Conservation (phyloP, 2,888 invertebrate species). For the Andrena hattorfiana region DNA sequence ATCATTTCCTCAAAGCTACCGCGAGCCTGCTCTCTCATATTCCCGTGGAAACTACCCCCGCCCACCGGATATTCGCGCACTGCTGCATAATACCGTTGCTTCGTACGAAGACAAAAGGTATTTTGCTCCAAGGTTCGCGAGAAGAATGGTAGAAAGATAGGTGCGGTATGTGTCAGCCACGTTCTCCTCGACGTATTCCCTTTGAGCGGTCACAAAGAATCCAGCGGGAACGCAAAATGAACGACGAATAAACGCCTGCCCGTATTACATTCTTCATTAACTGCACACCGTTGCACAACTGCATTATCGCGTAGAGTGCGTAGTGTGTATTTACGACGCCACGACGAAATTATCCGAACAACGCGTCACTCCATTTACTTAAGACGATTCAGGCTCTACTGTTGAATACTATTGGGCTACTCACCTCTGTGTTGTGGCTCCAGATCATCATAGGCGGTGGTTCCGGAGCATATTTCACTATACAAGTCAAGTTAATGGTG, state of each 20-base stretch:
- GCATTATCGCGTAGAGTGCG: not conserved
- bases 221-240: constrained; percentile 45
- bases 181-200: constrained; percentile 51
- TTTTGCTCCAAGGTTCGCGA: constrained; percentile 47
- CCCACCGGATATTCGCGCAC: constrained; percentile 17
- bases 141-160: constrained; percentile 62
- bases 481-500: constrained; percentile 95
- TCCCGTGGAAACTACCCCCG: constrained; percentile 28
- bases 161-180: constrained; percentile 4
- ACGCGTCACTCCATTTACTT: no score
- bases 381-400: no score
- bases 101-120: constrained; percentile 59
- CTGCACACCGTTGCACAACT: not conserved
- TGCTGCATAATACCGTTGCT: constrained; percentile 46
- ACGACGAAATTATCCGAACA: no score
- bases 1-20: constrained; percentile 60
- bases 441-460: constrained; percentile 93
- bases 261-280: constrained; percentile 2
- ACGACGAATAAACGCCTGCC: constrained; percentile 11
- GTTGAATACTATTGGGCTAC: constrained; percentile 6
- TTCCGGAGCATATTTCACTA: constrained; percentile 93
- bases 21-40: constrained; percentile 52
- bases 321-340: not conserved
- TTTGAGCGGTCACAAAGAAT: constrained; percentile 61
- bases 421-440: constrained; percentile 91